These are phyloP conservation scores for Machimus rusticus DNA, from an alignment of 2,888 invertebrate species.

Conservation along the genomic window DNA sequence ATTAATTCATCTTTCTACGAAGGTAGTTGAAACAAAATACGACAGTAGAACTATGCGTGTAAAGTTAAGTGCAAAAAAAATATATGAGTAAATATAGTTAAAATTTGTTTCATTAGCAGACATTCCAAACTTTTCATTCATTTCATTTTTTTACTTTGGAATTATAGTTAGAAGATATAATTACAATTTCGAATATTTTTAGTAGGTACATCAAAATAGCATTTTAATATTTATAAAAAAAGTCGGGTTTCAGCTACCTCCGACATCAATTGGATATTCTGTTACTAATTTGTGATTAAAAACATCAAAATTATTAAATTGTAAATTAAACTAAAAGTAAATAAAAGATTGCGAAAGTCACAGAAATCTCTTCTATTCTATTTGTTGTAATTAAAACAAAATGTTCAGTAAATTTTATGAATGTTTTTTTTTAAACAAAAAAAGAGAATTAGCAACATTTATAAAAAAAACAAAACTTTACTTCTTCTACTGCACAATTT, in stretches of 20 bases:
- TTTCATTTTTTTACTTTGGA: too few species aligned
- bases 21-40: slow-evolving; percentile 4
- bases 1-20: neutral
- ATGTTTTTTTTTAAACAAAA: neutral
- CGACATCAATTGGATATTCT: neutral
- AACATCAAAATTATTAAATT: neutral
- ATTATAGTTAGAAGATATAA: too few species aligned
- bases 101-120: too few species aligned
- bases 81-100: too few species aligned
- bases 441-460: neutral
- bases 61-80: neutral
- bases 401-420: neutral
- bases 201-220: too few species aligned
- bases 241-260: slow-evolving; percentile 16
- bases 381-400: neutral
- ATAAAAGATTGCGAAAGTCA: slow-evolving; percentile 36
- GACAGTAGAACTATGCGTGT: too few species aligned
- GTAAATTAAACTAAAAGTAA: neutral
- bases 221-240: neutral
- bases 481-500: neutral
- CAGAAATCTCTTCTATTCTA: neutral
- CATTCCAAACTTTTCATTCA: neutral
- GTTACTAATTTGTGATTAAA: slow-evolving; percentile 9
- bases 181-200: too few species aligned
- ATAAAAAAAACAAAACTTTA: neutral